Evolutionary conservation across 2,797 vertebrate genomes (phyloP).

Genomic region (Pangasius mekongensis): DNA sequence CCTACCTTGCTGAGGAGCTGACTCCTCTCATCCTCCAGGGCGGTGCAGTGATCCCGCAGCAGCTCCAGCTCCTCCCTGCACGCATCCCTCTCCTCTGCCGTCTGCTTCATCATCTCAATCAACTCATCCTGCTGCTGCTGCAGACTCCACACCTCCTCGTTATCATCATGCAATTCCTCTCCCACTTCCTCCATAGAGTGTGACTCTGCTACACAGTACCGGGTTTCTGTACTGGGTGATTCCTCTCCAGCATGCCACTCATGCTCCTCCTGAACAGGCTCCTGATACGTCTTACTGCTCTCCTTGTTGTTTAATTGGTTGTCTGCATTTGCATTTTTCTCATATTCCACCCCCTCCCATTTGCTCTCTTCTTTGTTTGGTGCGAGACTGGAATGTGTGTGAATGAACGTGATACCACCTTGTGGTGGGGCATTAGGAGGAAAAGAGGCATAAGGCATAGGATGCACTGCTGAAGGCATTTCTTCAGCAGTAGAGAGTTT

Average conservation of each 20-base stretch:
- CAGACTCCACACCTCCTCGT: constrained; percentile 39
- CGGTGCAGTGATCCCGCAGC: constrained; percentile 34
- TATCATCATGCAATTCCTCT: neutral
- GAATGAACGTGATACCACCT: neutral
- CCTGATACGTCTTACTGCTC: neutral
- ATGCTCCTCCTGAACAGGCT: constrained; percentile 20
- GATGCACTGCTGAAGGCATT: neutral
- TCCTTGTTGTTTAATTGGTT: neutral
- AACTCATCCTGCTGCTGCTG: constrained; percentile 51
- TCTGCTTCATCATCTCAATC: constrained; percentile 45
- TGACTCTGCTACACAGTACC: constrained; percentile 4
- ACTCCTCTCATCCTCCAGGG: constrained; percentile 39
- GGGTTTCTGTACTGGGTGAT: neutral
- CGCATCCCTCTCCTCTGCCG: constrained; percentile 34
- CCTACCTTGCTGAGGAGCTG: constrained; percentile 43
- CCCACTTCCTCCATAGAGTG: constrained; percentile 22
- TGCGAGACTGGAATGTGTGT: neutral
- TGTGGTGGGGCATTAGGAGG: neutral
- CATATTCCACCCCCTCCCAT: neutral
- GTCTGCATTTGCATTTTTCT: neutral
- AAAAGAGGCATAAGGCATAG: neutral
- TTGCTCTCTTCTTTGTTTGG: constrained; percentile 21
- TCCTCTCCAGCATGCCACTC: constrained; percentile 24
- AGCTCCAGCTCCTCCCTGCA: constrained; percentile 47
- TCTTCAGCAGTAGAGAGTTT: constrained; percentile 19